A percentile compares a stretch with the other conserved stretches of the same genome.
These are phyloP conservation scores for Heliothis virescens DNA, from an alignment of 1,140 invertebrate species.

Conservation along the genomic window DNA sequence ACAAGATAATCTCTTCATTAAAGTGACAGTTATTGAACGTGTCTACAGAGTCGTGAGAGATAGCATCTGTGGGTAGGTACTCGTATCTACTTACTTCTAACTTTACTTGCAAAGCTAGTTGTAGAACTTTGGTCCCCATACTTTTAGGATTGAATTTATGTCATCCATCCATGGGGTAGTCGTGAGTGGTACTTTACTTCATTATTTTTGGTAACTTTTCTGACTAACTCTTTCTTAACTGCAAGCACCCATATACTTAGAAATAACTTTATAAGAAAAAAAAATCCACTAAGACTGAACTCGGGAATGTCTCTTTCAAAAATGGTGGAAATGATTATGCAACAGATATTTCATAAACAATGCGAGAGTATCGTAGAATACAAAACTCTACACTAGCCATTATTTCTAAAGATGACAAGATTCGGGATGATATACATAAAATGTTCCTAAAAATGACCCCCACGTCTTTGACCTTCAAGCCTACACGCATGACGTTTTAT, in stretches of 20 bases:
- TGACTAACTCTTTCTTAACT: too few relatives aligned
- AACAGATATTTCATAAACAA: too few relatives aligned
- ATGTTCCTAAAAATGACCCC: neutral
- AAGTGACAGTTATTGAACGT: conserved; percentile 34
- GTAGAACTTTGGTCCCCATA: neutral
- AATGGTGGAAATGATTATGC: too few relatives aligned
- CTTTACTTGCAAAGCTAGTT: conserved; percentile 15
- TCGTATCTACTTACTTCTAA: conserved; percentile 10
- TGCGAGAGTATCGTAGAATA: too few relatives aligned
- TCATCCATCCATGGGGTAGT: neutral
- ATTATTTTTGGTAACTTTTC: too few relatives aligned
- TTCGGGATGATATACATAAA: neutral
- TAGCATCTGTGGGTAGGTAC: conserved; percentile 17
- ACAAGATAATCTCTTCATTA: conserved; percentile 39
- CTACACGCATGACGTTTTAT: conserved; percentile 35
- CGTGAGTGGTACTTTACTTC: too few relatives aligned
- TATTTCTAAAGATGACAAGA: too few relatives aligned
- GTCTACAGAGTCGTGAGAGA: conserved; percentile 37
- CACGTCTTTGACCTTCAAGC: conserved; percentile 19
- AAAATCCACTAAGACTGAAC: too few relatives aligned
- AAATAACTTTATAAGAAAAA: too few relatives aligned
- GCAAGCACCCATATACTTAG: too few relatives aligned
- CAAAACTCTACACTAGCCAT: too few relatives aligned
- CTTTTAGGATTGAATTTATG: neutral
- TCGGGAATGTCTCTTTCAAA: too few relatives aligned